These are phyloP conservation scores for Spinibarbus caldwelli DNA, from an alignment of 2,797 vertebrate species.

Conservation along the genomic window DNA sequence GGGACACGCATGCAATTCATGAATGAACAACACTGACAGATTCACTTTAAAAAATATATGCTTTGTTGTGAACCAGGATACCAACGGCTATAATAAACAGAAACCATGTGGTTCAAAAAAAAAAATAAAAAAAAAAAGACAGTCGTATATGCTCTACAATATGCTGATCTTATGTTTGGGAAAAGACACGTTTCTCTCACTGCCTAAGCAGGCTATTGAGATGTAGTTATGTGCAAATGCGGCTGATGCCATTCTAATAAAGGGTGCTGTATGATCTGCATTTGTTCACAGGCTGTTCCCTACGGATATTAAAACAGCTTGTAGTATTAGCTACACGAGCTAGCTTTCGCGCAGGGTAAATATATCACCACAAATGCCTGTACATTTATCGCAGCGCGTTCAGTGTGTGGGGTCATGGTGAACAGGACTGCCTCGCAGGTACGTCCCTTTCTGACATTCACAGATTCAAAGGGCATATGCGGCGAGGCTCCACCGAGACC, in stretches of 20 bases:
- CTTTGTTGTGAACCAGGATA: background rate
- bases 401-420: background rate
- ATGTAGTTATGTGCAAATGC: background rate
- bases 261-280: background rate
- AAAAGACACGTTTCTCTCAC: background rate
- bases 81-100: background rate
- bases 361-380: background rate
- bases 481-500: slow-evolving; percentile 17
- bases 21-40: background rate
- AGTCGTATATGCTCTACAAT: background rate
- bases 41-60: background rate
- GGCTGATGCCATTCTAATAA: background rate
- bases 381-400: background rate
- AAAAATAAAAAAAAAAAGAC: too few relatives aligned
- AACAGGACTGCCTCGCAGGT: background rate
- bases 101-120: background rate
- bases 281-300: background rate
- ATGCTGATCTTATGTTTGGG: background rate
- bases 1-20: background rate
- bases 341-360: background rate
- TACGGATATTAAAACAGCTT: background rate
- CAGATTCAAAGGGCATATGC: slow-evolving; percentile 36
- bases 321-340: background rate
- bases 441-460: slow-evolving; percentile 33
- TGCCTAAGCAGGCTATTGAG: background rate